Percentiles rank a stretch among this genome's conserved stretches.
Conservation (phyloP, 2,888 invertebrate genomes). For the Sicus ferrugineus region DNA sequence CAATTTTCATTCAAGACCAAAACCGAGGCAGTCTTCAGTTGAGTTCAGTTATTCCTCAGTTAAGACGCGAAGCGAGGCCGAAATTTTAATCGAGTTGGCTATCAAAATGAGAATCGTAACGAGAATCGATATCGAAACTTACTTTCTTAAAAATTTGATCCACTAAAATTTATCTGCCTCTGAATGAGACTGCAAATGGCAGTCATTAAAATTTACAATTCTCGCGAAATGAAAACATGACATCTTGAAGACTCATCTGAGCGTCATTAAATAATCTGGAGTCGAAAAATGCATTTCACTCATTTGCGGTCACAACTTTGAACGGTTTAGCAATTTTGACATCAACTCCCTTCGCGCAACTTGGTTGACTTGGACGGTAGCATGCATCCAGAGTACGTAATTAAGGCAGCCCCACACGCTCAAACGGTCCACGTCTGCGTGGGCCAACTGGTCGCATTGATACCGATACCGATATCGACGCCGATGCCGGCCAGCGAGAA, state of each 20-base stretch:
- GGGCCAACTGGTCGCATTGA: not conserved
- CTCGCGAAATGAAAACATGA: no score
- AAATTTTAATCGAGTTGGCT: no score
- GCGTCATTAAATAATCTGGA: not conserved
- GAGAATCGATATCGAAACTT: no score
- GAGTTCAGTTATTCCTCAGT: no score
- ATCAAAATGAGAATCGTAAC: no score
- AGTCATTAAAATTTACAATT: no score
- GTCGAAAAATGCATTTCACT: not conserved
- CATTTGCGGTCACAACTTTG: not conserved
- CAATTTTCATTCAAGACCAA: no score
- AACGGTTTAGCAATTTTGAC: not conserved
- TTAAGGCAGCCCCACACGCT: not conserved
- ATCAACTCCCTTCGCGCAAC: not conserved
- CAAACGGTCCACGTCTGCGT: not conserved
- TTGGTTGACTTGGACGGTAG: not conserved
- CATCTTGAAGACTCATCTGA: not conserved
- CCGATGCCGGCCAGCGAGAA: not conserved
- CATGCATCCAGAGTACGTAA: not conserved
- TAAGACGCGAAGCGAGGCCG: no score
- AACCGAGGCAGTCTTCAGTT: no score
- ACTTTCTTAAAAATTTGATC: no score
- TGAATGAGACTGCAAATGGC: no score
- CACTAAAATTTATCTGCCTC: no score
- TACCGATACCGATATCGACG: not conserved